These are phyloP conservation scores for Leuciscus idus DNA, from an alignment of 2,113 vertebrate species.

Conservation along the genomic window DNA sequence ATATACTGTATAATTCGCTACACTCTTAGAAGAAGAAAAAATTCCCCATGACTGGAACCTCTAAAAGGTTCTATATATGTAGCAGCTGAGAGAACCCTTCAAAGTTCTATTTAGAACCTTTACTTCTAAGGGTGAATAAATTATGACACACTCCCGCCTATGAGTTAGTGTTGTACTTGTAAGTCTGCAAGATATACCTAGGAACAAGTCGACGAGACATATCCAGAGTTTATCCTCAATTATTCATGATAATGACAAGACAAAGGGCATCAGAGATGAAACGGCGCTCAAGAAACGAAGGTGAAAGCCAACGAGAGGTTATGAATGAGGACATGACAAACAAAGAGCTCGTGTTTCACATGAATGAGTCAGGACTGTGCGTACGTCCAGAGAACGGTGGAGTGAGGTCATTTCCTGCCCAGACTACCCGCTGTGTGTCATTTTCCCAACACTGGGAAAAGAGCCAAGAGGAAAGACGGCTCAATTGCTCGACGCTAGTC, in stretches of 20 bases:
- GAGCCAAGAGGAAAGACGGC: background rate
- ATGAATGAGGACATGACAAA: background rate
- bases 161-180: no score
- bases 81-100: no score
- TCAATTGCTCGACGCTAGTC: background rate
- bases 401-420: slow-evolving; percentile 52
- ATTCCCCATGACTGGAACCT: no score
- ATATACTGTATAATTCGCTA: no score
- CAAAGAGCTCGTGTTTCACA: slow-evolving; percentile 32
- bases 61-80: no score
- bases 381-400: background rate
- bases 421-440: slow-evolving; percentile 36
- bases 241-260: background rate
- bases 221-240: background rate
- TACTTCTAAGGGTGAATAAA: no score
- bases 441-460: background rate
- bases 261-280: background rate
- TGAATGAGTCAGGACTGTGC: slow-evolving; percentile 27
- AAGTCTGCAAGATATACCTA: background rate
- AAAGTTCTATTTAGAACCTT: no score
- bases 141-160: no score
- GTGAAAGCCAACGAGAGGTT: background rate
- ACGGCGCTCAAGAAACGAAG: background rate
- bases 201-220: background rate
- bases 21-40: no score